Evolutionary conservation across 1,140 invertebrate species (phyloP), one percentile per base, ranked within the genome.

Genomic region (Calephelis nemesis): DNA sequence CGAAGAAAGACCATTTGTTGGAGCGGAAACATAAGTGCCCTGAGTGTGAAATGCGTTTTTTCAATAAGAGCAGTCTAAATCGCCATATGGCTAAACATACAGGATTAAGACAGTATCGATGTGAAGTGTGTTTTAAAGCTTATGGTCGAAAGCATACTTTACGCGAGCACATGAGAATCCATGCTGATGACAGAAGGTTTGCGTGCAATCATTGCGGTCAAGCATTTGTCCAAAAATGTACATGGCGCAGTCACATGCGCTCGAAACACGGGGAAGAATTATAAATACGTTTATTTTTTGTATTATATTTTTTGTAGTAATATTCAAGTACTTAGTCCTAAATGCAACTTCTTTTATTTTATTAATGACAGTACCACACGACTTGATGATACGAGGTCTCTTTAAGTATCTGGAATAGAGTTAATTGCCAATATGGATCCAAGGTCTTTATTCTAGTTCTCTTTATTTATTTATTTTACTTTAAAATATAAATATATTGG

Each of bases 61-160:
- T 95, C 73, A 93, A 94, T 1, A 96, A 95, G 69, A 95, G 95
- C 70, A 94, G 95, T 77, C 82, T 97, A 47, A 91, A 95, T 9
- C 92, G 95, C 8, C 96, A 97, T 76, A 93, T 94, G 74, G 93
- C 95, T 3, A 95, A 94, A 6, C 96, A 97, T 79, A 96, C 95
- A 0, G 96, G 96, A 0, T 92, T 95, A 70, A 96, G 96, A 73
- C 94, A 95, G 83, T 96, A 95, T 77, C 93, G 93, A 45, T 97
- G 96, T 79, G 95, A 96, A 50, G 91, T 96, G 7, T 97, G 96
- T 83, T 93, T 94, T 5, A 96, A 96, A 77, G 93, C 94, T 60
- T 97, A 97, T 73, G 95, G 95, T 0, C 93, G 95, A 1, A 96
- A 96, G 76, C 95, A 96, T 75, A 96, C 96, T 79, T 83, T 97